A percentile compares a stretch with the other conserved stretches of the same genome.
Conservation (phyloP, 2,888 invertebrate genomes). For the Tridacna crocea region DNA sequence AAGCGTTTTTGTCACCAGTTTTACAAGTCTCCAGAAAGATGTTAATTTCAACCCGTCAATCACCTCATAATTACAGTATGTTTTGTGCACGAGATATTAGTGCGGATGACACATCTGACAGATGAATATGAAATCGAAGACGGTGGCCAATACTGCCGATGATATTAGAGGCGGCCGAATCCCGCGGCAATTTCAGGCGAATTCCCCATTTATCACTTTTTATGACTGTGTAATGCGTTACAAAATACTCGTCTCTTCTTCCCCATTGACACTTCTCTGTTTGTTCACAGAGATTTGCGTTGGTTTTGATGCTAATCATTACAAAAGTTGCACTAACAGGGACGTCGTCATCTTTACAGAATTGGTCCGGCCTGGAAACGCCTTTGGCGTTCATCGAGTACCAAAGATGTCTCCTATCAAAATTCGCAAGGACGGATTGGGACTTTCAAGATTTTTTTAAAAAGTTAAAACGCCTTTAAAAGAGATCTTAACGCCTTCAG, state of each 20-base stretch:
- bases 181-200: constrained; percentile 46
- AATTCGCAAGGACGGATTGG: no score
- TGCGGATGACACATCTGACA: constrained; percentile 57
- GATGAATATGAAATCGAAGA: constrained; percentile 59
- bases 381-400: no score
- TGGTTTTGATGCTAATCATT: no score
- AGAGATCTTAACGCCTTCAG: no score
- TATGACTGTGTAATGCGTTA: constrained; percentile 25
- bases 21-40: constrained; percentile 45
- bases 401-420: no score
- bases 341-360: no score
- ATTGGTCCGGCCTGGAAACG: no score
- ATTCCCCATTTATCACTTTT: constrained; percentile 39
- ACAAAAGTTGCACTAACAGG: no score
- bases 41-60: constrained; percentile 60
- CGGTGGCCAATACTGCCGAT: constrained; percentile 8
- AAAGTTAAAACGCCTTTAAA: no score
- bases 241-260: constrained; percentile 13
- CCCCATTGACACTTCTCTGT: neutral
- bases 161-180: constrained; percentile 26
- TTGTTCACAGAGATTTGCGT: no score
- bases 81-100: constrained; percentile 56
- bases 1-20: constrained; percentile 24
- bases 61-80: constrained; percentile 57
- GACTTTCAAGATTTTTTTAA: no score